Base-by-base conservation (phyloP, 2,888 invertebrate genomes). In the Thysanoteuthis rhombus region DNA sequence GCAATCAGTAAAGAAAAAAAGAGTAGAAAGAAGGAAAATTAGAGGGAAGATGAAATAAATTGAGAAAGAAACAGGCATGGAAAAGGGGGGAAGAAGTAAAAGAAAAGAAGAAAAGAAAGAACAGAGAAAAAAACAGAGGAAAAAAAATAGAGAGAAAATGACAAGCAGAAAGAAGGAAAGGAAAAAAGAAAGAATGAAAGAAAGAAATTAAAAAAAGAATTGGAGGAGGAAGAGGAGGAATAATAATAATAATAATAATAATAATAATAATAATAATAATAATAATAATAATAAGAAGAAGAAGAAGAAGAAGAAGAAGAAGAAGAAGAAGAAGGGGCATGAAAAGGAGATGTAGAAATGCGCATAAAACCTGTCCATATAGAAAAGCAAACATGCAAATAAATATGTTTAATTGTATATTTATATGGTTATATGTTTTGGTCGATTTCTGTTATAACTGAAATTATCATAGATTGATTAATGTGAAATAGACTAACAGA, bases 61-160 rank as follows among this genome's bases (percentile, higher is more conserved):
- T 2, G n/a, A n/a, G 8, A n/a, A n/a, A 75, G 19, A 8, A 5
- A n/a, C n/a, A n/a, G 6, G n/a, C 0, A 75, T 8, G n/a, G n/a
- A 75, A 5, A n/a, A 8, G n/a, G 0, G n/a, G 0, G 6, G 19
- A 32, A n/a, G n/a, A n/a, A n/a, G 19, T 0, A 75, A n/a, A 16
- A 32, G 3, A n/a, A 75, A n/a, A n/a, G n/a, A 12, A 8, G 16
- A 75, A 32, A 75, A 32, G 32, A 32, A n/a, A n/a, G 19, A 10
- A 16, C 8, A n/a, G n/a, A n/a, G 3, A 5, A 32, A 75, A 75
- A 19, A n/a, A 6, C 8, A 0, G 16, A 32, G n/a, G 10, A 0
- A n/a, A 8, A 75, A 75, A 75, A 32, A 6, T n/a, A n/a, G n/a
- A n/a, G 12, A 32, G 6, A 0, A 8, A n/a, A n/a, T 12, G 5